Evolutionary conservation across 2,888 invertebrate genomes (phyloP).

Genomic region (Pandemis cinnamomeana): DNA sequence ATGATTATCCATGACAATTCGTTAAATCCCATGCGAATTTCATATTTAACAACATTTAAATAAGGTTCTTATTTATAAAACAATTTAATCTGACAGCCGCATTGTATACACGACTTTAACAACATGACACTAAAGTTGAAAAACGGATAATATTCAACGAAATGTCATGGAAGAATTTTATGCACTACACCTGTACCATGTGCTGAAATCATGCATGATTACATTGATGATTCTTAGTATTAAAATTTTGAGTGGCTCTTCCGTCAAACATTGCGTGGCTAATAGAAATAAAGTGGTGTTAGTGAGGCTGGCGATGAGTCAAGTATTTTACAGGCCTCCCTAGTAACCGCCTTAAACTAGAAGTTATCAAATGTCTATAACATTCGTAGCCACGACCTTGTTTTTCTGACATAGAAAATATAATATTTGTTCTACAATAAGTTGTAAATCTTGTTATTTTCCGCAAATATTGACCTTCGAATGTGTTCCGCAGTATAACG

Average conservation of each 20-base stretch:
- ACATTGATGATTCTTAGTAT: slow-evolving; percentile 45
- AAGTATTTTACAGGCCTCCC: slow-evolving; percentile 51
- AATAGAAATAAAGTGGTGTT: slow-evolving; percentile 56
- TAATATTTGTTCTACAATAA: slow-evolving; percentile 54
- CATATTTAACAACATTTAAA: too few relatives aligned
- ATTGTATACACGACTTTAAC: too few relatives aligned
- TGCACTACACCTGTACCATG: not conserved
- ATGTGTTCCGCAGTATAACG: slow-evolving; percentile 40
- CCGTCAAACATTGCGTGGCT: slow-evolving; percentile 54
- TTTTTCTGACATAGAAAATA: slow-evolving; percentile 22
- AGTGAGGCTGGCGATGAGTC: slow-evolving; percentile 57
- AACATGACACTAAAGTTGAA: too few relatives aligned
- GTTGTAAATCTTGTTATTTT: slow-evolving; percentile 54
- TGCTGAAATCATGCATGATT: not conserved
- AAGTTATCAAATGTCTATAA: slow-evolving; percentile 37
- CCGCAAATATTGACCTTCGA: slow-evolving; percentile 50
- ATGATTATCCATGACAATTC: too few relatives aligned
- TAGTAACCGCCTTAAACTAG: slow-evolving; percentile 45
- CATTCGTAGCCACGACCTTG: slow-evolving; percentile 46
- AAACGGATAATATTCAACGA: too few relatives aligned
- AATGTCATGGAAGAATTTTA: too few relatives aligned
- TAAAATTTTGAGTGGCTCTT: slow-evolving; percentile 54
- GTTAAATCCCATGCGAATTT: too few relatives aligned
- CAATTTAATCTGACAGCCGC: too few relatives aligned
- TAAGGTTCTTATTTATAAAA: too few relatives aligned